phyloP scores from a whole-genome alignment of 2,113 vertebrate species.

The Pagrus major region DNA sequence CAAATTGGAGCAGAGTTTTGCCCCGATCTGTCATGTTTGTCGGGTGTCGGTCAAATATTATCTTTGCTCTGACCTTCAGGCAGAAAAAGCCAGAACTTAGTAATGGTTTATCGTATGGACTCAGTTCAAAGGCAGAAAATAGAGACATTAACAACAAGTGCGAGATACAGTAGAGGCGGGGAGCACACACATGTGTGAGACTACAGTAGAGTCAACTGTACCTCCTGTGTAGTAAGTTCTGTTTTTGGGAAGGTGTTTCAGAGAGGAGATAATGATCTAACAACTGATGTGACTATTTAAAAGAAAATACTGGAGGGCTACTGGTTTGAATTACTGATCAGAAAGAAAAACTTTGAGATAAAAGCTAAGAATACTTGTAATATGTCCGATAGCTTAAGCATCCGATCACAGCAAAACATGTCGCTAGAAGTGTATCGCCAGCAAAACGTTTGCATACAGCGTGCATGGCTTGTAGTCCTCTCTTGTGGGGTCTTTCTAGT shows the following conservation, averaged over 20 bases:
- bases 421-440: no score
- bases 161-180: constrained; percentile 1
- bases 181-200: neutral
- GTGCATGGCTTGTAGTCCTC: no score
- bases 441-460: no score
- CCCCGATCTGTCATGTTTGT: neutral
- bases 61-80: constrained; percentile 5
- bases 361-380: neutral
- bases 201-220: constrained; percentile 17
- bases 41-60: neutral
- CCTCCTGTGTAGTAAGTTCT: constrained; percentile 8
- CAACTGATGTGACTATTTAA: neutral
- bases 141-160: constrained; percentile 5
- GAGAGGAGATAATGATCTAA: neutral
- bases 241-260: neutral
- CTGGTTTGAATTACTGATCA: neutral
- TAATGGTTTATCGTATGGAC: constrained; percentile 1
- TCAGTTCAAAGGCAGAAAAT: neutral
- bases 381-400: no score
- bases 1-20: constrained; percentile 6
- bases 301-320: neutral
- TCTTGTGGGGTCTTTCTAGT: no score
- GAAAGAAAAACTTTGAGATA: neutral
- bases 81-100: neutral
- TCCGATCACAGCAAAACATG: no score